These are phyloP conservation scores for Sebastes matsubarae DNA, from an alignment of 2,797 vertebrate genomes.

Conservation along the genomic window DNA sequence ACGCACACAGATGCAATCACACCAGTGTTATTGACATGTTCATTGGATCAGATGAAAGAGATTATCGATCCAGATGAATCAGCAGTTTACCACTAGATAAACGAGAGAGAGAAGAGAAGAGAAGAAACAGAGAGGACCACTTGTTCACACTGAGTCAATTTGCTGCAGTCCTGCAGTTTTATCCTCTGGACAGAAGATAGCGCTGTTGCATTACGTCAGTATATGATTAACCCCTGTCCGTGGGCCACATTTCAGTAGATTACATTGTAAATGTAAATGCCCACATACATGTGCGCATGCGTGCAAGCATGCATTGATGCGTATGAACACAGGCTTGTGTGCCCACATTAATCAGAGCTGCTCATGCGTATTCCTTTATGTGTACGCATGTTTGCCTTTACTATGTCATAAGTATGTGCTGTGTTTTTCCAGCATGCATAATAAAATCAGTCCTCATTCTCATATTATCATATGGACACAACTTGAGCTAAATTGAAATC, in stretches of 20 bases:
- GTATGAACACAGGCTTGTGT: background rate
- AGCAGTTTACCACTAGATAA: constrained; percentile 29
- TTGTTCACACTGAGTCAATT: constrained; percentile 49
- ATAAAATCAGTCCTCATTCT: background rate
- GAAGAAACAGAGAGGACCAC: constrained; percentile 19
- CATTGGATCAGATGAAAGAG: constrained; percentile 10
- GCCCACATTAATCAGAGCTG: background rate
- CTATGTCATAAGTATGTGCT: background rate
- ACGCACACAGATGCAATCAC: background rate
- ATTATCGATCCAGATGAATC: constrained; percentile 44
- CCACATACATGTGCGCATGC: background rate
- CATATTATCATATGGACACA: background rate
- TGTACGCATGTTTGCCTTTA: constrained; percentile 9
- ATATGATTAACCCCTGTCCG: constrained; percentile 1
- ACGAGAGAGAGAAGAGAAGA: background rate
- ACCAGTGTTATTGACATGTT: background rate
- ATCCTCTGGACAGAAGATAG: constrained; percentile 58
- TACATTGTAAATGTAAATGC: constrained; percentile 13
- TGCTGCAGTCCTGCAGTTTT: constrained; percentile 69
- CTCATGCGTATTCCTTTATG: constrained; percentile 2
- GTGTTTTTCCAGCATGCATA: background rate
- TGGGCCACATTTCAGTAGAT: constrained; percentile 24
- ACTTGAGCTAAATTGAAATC: background rate
- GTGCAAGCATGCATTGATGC: constrained; percentile 5
- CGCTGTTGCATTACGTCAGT: constrained; percentile 56